Percentiles rank a stretch among this genome's conserved stretches.
Conservation (phyloP, 2,113 vertebrate genomes). For the Phycodurus eques region DNA sequence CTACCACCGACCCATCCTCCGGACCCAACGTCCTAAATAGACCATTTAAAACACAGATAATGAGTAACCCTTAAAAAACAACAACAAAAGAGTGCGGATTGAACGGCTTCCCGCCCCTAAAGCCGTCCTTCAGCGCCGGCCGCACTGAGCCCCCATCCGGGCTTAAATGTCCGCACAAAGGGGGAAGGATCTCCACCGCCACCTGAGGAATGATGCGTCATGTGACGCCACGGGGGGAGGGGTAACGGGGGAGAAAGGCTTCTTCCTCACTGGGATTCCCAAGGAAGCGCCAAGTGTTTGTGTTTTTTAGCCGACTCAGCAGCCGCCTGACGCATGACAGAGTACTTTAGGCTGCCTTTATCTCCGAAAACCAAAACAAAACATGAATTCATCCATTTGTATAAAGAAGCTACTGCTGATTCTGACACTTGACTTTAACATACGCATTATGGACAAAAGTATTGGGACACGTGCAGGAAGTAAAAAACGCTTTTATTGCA, state of each 20-base stretch:
- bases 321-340: slow-evolving; percentile 24
- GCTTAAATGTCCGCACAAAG: slow-evolving; percentile 85
- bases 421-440: background rate
- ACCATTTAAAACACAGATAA: slow-evolving; percentile 66
- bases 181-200: slow-evolving; percentile 77
- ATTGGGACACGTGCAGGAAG: too few species aligned
- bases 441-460: too few species aligned
- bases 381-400: background rate
- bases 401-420: background rate
- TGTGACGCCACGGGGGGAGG: slow-evolving; percentile 38
- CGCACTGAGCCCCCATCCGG: slow-evolving; percentile 68
- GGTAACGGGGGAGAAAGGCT: slow-evolving; percentile 12
- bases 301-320: slow-evolving; percentile 51
- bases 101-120: slow-evolving; percentile 71
- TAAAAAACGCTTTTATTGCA: too few species aligned
- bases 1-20: background rate
- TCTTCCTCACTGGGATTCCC: slow-evolving; percentile 40
- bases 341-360: background rate
- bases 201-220: slow-evolving; percentile 75
- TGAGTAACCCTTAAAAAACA: slow-evolving; percentile 66
- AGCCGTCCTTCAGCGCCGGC: slow-evolving; percentile 63
- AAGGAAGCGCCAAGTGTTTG: slow-evolving; percentile 26
- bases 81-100: slow-evolving; percentile 82
- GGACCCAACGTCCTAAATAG: slow-evolving; percentile 62
- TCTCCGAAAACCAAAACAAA: background rate